phyloP scores from a whole-genome alignment of 2,888 invertebrate species.

The Drosophila putrida region DNA sequence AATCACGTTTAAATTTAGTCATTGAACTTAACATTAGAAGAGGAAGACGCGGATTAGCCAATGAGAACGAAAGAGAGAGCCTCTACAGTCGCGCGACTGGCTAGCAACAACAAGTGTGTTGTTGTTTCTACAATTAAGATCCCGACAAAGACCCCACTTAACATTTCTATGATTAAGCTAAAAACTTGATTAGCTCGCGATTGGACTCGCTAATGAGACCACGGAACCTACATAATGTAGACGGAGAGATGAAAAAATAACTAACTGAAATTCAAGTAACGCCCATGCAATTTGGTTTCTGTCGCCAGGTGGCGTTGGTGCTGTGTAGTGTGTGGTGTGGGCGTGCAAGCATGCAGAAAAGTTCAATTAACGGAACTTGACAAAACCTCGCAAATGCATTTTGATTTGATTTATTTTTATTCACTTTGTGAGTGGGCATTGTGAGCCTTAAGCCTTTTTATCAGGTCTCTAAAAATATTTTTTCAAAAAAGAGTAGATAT shows the following conservation, averaged over 20 bases:
- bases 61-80: slow-evolving; percentile 2
- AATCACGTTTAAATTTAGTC: slow-evolving; percentile 65
- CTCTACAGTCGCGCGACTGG: slow-evolving; percentile 24
- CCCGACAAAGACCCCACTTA: slow-evolving; percentile 20
- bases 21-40: slow-evolving; percentile 68
- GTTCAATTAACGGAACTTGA: slow-evolving; percentile 8
- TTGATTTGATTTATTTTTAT: slow-evolving; percentile 12
- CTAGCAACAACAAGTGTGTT: slow-evolving; percentile 39
- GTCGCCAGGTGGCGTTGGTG: slow-evolving; percentile 35
- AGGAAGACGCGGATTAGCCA: slow-evolving; percentile 12
- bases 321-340: slow-evolving; percentile 3
- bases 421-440: slow-evolving; percentile 23
- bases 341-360: slow-evolving; percentile 26
- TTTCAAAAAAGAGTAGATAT: neutral
- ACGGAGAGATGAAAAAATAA: neutral
- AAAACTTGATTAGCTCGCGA: slow-evolving; percentile 33
- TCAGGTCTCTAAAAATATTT: neutral
- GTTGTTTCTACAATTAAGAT: slow-evolving; percentile 7
- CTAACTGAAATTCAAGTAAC: slow-evolving; percentile 7
- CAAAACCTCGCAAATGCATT: slow-evolving; percentile 6
- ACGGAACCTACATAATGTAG: neutral
- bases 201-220: slow-evolving; percentile 38
- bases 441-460: slow-evolving; percentile 6
- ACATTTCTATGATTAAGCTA: slow-evolving; percentile 31
- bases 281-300: slow-evolving; percentile 22